Conservation (phyloP, 2,113 vertebrate species). For the Pseudonaja textilis region DNA sequence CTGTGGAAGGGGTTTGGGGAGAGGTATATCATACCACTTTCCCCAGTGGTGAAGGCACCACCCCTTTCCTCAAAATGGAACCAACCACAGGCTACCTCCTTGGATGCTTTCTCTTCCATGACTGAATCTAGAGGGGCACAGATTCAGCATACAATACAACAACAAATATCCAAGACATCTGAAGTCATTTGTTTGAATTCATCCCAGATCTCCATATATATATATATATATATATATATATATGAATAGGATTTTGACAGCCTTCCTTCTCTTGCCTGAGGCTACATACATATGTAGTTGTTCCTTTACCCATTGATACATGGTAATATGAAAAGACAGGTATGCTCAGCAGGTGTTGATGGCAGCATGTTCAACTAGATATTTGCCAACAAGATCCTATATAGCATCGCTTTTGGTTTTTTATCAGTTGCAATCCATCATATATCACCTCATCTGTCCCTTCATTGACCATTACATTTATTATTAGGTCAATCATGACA, state of each 20-base stretch:
- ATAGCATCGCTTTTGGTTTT: neutral
- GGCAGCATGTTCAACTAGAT: neutral
- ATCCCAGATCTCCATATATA: neutral
- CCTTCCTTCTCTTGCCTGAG: neutral
- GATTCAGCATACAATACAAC: no score
- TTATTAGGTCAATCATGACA: neutral
- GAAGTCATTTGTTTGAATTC: neutral
- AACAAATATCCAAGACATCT: neutral
- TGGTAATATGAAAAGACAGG: neutral
- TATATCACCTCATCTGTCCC: neutral
- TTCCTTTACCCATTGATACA: neutral
- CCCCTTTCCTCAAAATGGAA: no score
- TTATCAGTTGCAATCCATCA: neutral
- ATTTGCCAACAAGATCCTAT: neutral
- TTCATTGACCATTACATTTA: neutral
- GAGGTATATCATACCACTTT: no score
- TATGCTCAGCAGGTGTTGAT: neutral
- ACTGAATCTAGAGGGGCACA: no score
- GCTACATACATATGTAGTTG: neutral
- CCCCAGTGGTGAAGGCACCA: no score
- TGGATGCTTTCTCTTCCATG: no score
- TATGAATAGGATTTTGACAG: neutral
- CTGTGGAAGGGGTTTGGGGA: no score
- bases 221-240: no score
- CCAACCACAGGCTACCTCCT: no score